Base-by-base conservation (phyloP, 1,140 invertebrate genomes). In the Neodiprion lecontei region DNA sequence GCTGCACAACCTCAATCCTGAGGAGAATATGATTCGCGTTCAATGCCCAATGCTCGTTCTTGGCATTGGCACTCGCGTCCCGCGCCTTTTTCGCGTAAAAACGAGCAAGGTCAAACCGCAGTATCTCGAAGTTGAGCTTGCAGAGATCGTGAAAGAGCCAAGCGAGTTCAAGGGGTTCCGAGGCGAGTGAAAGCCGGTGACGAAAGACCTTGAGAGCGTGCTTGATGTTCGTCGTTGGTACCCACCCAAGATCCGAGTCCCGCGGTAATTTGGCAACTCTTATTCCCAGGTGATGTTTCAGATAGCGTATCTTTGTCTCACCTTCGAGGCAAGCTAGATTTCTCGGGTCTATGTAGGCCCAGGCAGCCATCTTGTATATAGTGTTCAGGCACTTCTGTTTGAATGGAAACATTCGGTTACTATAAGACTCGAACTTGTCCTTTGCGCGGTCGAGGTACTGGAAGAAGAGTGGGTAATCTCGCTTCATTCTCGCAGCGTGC, bases 61-160 rank as follows among this genome's bases (percentile, higher is more conserved):
- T 75, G 0, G 79, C 72, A 1, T 78, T 48, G 9, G 70, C 8
- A 21, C 79, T 77, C 47, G 75, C 49, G 23, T 85, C 84, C 0
- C 75, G 78, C 0, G 80, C 79, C 69, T 83, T 86, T 61, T 86
- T 87, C 1, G 77, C 79, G 67, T 84, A 86, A 47, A 82, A 86
- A 74, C 86, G 80, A 1, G 84, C 85, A 5, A 85, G 28, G 9
- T 86, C 85, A 73, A 77, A 80, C 28, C 82, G 79, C 14, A 28
- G 66, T 8, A 79, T 80, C n/a, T 83, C 75, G n/a, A 83, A 73
- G 40, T 83, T 76, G 40, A 82, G 75, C 47, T 83, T 85, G 50
- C 74, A 77, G 8, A 86, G 78, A 65, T 86, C 86, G 69, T 87
- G 86, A 73, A 81, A 82, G 0, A 86, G 28, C 85, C 85, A 87